Evolutionary conservation across 2,888 invertebrate genomes (phyloP).

Genomic region (Campoplex nolae): DNA sequence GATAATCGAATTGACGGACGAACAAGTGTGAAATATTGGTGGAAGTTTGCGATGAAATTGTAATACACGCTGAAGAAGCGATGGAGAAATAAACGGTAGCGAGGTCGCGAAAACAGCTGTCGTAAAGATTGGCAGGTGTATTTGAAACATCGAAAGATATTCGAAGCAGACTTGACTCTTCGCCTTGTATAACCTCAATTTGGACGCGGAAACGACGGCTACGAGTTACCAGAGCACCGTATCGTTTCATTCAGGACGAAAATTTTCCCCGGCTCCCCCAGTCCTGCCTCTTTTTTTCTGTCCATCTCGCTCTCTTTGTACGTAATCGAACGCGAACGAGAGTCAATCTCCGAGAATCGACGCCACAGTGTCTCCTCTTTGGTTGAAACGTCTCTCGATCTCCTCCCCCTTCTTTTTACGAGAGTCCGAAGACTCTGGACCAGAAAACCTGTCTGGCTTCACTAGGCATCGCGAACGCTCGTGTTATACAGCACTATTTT

Average conservation of each 20-base stretch:
- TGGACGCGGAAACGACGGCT: background rate
- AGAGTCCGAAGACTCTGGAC: conserved; percentile 8
- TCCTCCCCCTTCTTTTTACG: background rate
- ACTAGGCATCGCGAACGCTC: background rate
- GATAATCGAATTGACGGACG: background rate
- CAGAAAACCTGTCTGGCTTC: conserved; percentile 12
- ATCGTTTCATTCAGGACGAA: conserved; percentile 5
- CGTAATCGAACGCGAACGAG: conserved; percentile 41
- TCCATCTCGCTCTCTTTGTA: conserved; percentile 19
- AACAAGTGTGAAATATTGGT: background rate
- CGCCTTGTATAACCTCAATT: conserved; percentile 58
- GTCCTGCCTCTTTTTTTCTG: background rate
- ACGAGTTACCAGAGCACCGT: conserved; percentile 23
- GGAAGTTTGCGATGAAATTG: background rate
- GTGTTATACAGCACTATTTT: background rate
- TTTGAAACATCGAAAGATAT: conserved; percentile 52
- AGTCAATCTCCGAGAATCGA: conserved; percentile 44
- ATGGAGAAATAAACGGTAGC: conserved; percentile 16
- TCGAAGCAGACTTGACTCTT: conserved; percentile 29
- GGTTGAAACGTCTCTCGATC: conserved; percentile 1
- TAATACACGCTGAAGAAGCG: background rate
- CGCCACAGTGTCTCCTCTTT: conserved; percentile 35
- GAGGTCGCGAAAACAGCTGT: conserved; percentile 65
- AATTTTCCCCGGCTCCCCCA: background rate
- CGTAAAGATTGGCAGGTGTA: conserved; percentile 64